Evolutionary conservation across 2,113 vertebrate species (phyloP).

Genomic region (Ictalurus punctatus): DNA sequence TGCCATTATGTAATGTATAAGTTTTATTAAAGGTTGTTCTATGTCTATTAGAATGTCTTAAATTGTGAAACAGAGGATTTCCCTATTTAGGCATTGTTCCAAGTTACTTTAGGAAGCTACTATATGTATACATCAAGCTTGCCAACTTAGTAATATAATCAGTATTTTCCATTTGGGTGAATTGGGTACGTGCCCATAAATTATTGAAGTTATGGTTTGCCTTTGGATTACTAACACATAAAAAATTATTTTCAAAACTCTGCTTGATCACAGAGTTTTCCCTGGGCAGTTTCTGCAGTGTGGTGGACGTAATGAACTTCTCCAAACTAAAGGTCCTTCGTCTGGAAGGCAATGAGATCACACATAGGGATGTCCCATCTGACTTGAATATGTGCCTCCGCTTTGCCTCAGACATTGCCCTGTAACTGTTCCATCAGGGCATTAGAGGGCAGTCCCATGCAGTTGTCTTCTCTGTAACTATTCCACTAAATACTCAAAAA

Average conservation of each 20-base stretch:
- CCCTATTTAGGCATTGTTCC: background rate
- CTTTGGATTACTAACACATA: background rate
- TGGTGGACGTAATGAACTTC: conserved; percentile 86
- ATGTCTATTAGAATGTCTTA: background rate
- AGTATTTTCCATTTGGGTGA: background rate
- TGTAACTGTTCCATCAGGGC: conserved; percentile 66
- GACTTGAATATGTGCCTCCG: conserved; percentile 86
- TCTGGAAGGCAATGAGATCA: conserved; percentile 88
- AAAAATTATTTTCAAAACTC: background rate
- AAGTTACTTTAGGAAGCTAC: too few relatives aligned
- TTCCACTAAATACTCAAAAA: background rate
- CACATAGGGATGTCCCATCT: conserved; percentile 74
- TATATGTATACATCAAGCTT: background rate
- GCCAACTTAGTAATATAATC: background rate
- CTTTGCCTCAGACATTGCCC: conserved; percentile 79
- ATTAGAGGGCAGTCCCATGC: conserved; percentile 18
- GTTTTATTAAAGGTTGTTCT: background rate
- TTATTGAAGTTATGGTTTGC: background rate
- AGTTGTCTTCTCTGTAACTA: background rate
- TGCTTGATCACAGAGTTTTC: conserved; percentile 80
- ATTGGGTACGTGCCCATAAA: background rate
- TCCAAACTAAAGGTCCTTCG: conserved; percentile 87
- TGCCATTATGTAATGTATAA: background rate
- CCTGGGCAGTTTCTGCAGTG: conserved; percentile 89
- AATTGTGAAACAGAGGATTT: background rate